phyloP scores from a whole-genome alignment of 2,888 invertebrate genomes.

The Nasonia oneida region DNA sequence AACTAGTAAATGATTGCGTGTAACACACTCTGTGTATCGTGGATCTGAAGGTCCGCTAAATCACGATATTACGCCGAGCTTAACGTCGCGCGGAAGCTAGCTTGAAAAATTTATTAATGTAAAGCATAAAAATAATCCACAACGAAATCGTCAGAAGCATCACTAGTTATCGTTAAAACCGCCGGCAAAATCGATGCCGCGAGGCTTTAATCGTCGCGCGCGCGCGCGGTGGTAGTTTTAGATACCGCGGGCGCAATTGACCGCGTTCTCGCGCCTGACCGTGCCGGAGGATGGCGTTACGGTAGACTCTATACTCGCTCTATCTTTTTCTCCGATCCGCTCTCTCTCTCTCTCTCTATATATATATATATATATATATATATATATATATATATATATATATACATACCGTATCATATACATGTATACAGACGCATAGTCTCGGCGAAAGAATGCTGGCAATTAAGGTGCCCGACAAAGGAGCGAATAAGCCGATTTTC shows the following conservation, averaged over 20 bases:
- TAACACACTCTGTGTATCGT: too few relatives aligned
- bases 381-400: not conserved
- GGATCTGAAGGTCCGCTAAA: too few relatives aligned
- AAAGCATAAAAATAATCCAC: not conserved
- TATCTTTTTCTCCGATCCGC: not conserved
- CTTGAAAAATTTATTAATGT: too few relatives aligned
- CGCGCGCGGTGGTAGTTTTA: not conserved
- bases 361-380: not conserved
- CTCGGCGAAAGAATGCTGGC: constrained; percentile 50
- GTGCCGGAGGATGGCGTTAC: constrained; percentile 47
- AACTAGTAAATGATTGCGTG: too few relatives aligned
- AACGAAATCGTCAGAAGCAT: not conserved
- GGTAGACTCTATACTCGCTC: not conserved
- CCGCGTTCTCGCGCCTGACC: not conserved
- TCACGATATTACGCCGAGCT: too few relatives aligned
- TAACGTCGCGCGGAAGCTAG: too few relatives aligned
- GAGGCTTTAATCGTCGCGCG: not conserved
- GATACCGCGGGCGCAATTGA: not conserved
- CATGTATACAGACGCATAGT: not conserved
- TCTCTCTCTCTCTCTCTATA: too few relatives aligned
- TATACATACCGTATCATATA: not conserved
- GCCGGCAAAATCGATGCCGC: constrained; percentile 4
- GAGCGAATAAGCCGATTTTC: constrained; percentile 33
- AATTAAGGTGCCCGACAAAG: constrained; percentile 49
- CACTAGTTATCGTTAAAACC: not conserved